These are phyloP conservation scores for Petrocephalus schoutedeni DNA, from an alignment of 2,797 vertebrate species.

Conservation along the genomic window DNA sequence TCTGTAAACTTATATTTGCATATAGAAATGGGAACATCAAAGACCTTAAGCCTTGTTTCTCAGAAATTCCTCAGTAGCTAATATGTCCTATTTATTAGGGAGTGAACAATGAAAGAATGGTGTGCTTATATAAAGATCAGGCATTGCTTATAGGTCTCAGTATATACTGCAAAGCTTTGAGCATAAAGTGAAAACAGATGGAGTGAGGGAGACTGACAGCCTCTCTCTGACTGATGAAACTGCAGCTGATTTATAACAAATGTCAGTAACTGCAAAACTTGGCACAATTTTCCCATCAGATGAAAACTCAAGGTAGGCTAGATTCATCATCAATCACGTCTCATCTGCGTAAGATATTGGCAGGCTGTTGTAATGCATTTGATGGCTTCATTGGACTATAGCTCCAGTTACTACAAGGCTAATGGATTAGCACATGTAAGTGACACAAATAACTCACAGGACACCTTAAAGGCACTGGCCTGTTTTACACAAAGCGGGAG, in stretches of 20 bases:
- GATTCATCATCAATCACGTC: conserved; percentile 86
- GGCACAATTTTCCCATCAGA: conserved; percentile 77
- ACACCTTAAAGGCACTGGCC: conserved; percentile 38
- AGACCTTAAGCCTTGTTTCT: background rate
- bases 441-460: conserved; percentile 59
- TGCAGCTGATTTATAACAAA: conserved; percentile 90
- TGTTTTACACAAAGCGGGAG: conserved; percentile 38
- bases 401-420: conserved; percentile 52
- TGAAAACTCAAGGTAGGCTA: conserved; percentile 74
- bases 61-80: background rate
- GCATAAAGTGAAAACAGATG: conserved; percentile 62
- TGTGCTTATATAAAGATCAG: background rate
- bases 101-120: background rate
- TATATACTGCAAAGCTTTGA: conserved; percentile 39
- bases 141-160: background rate
- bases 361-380: conserved; percentile 60
- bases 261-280: conserved; percentile 69
- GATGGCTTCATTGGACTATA: conserved; percentile 58
- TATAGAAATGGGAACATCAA: background rate
- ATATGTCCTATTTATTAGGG: background rate
- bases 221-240: conserved; percentile 73
- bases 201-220: conserved; percentile 59
- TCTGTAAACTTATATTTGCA: background rate
- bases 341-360: conserved; percentile 54
- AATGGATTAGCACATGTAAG: conserved; percentile 47